Conservation (phyloP, 1,140 invertebrate species). For the Nasonia giraulti region DNA sequence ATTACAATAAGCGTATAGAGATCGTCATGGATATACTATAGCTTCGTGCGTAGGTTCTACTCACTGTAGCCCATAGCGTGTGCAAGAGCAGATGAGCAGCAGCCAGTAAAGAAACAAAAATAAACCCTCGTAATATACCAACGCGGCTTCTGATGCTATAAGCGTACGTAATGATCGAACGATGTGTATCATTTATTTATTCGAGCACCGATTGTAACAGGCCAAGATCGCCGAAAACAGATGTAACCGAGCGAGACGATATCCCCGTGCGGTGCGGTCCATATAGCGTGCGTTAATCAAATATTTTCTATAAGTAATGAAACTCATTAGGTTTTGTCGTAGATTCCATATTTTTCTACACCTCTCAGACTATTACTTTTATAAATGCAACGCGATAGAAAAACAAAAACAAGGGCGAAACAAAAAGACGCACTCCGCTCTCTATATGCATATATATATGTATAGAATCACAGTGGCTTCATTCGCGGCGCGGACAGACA, state of each 20-base stretch:
- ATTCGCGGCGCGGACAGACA: background rate
- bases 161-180: background rate
- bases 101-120: background rate
- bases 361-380: constrained; percentile 59
- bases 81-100: background rate
- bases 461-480: background rate
- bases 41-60: background rate
- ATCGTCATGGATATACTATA: background rate
- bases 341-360: constrained; percentile 64
- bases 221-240: background rate
- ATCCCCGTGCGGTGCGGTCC: constrained; percentile 21
- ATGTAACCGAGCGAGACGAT: background rate
- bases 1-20: constrained; percentile 13
- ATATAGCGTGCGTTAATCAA: constrained; percentile 58
- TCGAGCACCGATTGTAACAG: background rate
- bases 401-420: background rate
- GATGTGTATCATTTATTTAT: background rate
- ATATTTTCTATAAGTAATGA: constrained; percentile 54
- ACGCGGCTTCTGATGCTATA: constrained; percentile 20
- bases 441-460: too few relatives aligned
- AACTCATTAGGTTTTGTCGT: constrained; percentile 54
- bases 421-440: background rate
- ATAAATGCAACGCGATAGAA: constrained; percentile 35
- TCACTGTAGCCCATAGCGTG: background rate
- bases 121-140: background rate